Conservation (phyloP, 1,140 invertebrate species). For the Tetragnatha versicolor region DNA sequence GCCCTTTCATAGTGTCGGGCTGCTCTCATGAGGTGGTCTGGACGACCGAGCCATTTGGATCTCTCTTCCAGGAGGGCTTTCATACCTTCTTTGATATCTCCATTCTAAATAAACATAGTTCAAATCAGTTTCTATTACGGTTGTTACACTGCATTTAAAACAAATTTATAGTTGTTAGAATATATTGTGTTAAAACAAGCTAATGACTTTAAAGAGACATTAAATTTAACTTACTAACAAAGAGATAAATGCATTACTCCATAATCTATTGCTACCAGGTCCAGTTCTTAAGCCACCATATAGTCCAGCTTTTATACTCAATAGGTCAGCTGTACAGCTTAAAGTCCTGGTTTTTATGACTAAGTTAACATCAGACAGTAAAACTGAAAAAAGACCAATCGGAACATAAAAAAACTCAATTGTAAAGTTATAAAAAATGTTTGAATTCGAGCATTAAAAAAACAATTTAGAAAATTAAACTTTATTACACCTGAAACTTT, state of each 20-base stretch:
- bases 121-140: no score
- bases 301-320: slow-evolving; percentile 65
- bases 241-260: slow-evolving; percentile 64
- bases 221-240: slow-evolving; percentile 62
- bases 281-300: slow-evolving; percentile 67
- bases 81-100: slow-evolving; percentile 61
- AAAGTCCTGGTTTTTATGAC: slow-evolving; percentile 64
- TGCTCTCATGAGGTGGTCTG: slow-evolving; percentile 66
- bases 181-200: no score
- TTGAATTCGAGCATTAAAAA: not conserved
- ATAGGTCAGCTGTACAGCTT: slow-evolving; percentile 65
- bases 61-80: slow-evolving; percentile 62
- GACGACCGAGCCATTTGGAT: slow-evolving; percentile 63
- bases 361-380: slow-evolving; percentile 6
- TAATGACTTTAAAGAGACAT: no score
- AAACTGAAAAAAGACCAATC: not conserved
- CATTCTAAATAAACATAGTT: slow-evolving; percentile 59
- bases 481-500: no score
- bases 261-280: slow-evolving; percentile 66
- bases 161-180: no score
- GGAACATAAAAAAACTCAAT: not conserved
- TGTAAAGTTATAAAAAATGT: not conserved
- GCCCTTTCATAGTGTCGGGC: slow-evolving; percentile 69
- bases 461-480: not conserved
- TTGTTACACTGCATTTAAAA: no score